Conservation (phyloP, 2,888 invertebrate species). For the Ramazzottius varieornatus region DNA sequence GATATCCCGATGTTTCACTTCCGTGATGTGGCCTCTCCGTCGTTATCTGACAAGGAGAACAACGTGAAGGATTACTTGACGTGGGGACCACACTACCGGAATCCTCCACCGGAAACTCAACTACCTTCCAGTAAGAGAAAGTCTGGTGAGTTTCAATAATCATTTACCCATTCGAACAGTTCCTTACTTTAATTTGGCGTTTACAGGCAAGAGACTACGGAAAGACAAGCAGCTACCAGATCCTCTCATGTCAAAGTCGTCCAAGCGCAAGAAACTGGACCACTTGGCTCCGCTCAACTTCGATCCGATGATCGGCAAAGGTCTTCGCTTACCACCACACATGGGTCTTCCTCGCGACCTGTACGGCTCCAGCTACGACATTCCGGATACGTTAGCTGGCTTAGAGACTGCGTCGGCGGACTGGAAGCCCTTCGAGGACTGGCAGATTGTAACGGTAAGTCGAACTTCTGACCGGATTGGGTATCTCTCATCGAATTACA, state of each 20-base stretch:
- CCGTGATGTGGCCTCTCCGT: not conserved
- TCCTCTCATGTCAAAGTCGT: not conserved
- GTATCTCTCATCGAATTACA: too few relatives aligned
- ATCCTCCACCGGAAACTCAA: not conserved
- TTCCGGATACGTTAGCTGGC: not conserved
- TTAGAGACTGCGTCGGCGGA: not conserved
- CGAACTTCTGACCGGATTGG: too few relatives aligned
- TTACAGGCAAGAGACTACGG: not conserved
- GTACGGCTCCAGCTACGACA: not conserved
- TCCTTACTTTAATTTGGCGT: too few relatives aligned
- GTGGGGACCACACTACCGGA: not conserved
- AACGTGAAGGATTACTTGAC: not conserved
- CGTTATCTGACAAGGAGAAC: not conserved
- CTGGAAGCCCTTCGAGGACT: not conserved
- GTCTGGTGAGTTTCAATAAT: too few relatives aligned
- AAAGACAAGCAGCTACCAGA: not conserved
- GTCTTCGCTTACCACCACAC: not conserved
- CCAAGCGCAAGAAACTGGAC: not conserved
- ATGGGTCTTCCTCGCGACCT: not conserved
- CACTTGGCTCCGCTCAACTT: not conserved
- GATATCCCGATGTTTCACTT: not conserved
- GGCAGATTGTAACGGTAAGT: constrained; percentile 1
- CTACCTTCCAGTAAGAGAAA: not conserved
- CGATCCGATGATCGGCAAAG: not conserved
- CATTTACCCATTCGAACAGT: too few relatives aligned